Evolutionary conservation across 2,113 vertebrate species (phyloP), one percentile per base, ranked within the genome.

Genomic region (Bettongia penicillata): DNA sequence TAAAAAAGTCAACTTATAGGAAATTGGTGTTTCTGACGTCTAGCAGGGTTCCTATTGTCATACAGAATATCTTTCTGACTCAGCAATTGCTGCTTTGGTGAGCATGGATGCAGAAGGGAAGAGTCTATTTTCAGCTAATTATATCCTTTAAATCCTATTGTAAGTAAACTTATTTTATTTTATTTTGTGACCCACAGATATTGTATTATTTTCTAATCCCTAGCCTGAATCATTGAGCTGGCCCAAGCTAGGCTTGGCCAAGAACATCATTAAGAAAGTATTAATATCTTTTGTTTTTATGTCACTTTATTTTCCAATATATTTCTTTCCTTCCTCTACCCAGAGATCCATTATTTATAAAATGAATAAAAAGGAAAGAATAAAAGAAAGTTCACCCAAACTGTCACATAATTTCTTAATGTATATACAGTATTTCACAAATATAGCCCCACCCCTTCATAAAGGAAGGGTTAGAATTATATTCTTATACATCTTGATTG

Each of bases 81-180:
- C 53, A 55, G 53, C 53, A 55, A 19, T 55, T 55, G 53, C 25
- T 55, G 25, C 25, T 23, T 55, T 55, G 53, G 25, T 55, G 25
- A 55, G 53, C 53, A 55, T 55, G 53, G 25, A 55, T 55, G 25
- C 53, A 55, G 53, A 55, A 8, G 53, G 53, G 53, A 55, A 55
- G 25, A 55, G 53, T 61, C 57, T 61, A 61, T 61, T 61, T 31
- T 61, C 28, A 61, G 37, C 92, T 68, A 92, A 97, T 97, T 97
- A 95, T 95, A 84, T 96, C 96, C 96, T 95, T 94, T 97, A 97
- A 55, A 28, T 97, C 53, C 89, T 91, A 95, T 57, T 57, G 26
- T 57, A 57, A 57, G 28, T 61, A 61, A 31, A 61, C 10, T 61
- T 61, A 61, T 12, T 61, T 61, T 61, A 61, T 61, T 61, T 61